Conservation (phyloP, 2,113 vertebrate species). For the Maccullochella peelii region DNA sequence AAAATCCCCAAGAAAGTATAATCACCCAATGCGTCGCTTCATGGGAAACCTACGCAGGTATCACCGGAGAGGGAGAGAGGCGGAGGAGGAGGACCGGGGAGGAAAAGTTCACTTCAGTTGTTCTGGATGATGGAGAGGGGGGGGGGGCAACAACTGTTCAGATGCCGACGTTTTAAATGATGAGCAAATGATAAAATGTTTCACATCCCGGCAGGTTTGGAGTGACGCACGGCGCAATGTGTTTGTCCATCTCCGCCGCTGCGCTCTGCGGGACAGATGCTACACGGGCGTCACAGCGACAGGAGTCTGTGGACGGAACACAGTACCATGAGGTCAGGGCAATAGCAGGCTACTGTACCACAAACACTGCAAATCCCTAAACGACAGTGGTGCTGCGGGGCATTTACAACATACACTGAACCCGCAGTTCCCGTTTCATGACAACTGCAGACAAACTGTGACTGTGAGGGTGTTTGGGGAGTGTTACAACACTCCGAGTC, state of each 20-base stretch:
- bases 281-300: not conserved
- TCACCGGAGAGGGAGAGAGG: no score
- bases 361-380: not conserved
- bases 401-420: not conserved
- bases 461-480: not conserved
- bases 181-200: not conserved
- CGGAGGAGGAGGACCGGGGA: no score
- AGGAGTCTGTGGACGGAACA: no score
- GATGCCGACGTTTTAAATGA: not conserved
- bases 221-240: constrained; percentile 51
- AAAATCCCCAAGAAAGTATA: constrained; percentile 37
- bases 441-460: not conserved
- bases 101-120: constrained; percentile 35
- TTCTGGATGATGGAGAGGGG: not conserved
- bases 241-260: constrained; percentile 34
- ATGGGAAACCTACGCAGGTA: constrained; percentile 22
- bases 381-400: not conserved
- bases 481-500: not conserved
- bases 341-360: not conserved
- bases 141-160: fast-evolving
- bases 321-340: not conserved
- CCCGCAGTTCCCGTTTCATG: not conserved
- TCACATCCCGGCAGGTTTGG: not conserved
- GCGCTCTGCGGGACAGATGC: not conserved
- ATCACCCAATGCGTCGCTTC: constrained; percentile 60